These are phyloP conservation scores for Phortica magna DNA, from an alignment of 2,888 invertebrate genomes.

Conservation along the genomic window DNA sequence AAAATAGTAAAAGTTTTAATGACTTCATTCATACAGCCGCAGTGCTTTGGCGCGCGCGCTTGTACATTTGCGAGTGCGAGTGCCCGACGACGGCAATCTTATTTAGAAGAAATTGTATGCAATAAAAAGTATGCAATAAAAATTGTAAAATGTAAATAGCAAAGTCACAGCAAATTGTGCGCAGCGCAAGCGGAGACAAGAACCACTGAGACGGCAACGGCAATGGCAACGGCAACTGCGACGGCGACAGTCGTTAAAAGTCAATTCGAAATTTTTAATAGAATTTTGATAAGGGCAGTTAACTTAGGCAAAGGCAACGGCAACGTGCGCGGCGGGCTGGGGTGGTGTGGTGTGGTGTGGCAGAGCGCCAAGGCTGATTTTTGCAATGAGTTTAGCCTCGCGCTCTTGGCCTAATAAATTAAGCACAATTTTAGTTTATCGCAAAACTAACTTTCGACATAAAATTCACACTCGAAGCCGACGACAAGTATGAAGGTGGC, in stretches of 20 bases:
- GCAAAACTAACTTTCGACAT: slow-evolving; percentile 65
- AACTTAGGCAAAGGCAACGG: slow-evolving; percentile 2
- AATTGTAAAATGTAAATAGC: slow-evolving; percentile 23
- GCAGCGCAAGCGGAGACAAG: not conserved
- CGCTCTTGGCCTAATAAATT: not conserved
- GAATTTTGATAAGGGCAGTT: slow-evolving; percentile 58
- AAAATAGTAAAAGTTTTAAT: slow-evolving; percentile 69
- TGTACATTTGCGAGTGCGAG: not conserved
- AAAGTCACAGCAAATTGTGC: slow-evolving; percentile 40
- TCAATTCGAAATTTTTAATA: slow-evolving; percentile 68
- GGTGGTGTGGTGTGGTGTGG: too few species aligned
- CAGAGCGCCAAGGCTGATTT: too few species aligned
- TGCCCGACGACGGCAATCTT: slow-evolving; percentile 23
- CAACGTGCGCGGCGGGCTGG: too few species aligned
- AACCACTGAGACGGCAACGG: too few species aligned
- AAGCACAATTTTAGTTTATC: slow-evolving; percentile 54
- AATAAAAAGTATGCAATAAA: slow-evolving; percentile 32
- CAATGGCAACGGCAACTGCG: too few species aligned
- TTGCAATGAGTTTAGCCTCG: too few species aligned
- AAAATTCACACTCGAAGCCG: slow-evolving; percentile 64
- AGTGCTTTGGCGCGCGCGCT: not conserved
- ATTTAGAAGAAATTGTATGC: slow-evolving; percentile 23
- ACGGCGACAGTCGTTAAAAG: slow-evolving; percentile 65
- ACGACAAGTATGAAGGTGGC: too few species aligned
- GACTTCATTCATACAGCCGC: slow-evolving; percentile 57